phyloP scores from a whole-genome alignment of 2,113 vertebrate species.

The Romanogobio albipinnatus region DNA sequence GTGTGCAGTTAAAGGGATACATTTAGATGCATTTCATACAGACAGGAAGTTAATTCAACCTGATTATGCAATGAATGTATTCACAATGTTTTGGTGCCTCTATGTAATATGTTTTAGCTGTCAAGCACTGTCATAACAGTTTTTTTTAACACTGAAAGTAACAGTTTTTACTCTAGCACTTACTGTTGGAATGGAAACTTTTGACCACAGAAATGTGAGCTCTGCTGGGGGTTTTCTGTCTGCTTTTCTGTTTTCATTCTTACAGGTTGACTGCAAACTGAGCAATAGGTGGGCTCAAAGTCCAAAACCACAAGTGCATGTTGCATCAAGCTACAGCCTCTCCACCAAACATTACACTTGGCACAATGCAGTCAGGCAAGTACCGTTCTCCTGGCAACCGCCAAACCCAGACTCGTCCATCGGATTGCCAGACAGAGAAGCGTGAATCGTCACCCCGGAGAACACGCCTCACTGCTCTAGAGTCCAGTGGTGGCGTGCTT shows the following conservation, averaged over 20 bases:
- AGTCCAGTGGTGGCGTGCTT: too few species aligned
- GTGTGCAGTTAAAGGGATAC: background rate
- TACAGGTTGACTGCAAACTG: background rate
- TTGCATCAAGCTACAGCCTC: background rate
- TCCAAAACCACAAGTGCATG: slow-evolving; percentile 17
- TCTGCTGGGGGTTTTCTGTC: background rate
- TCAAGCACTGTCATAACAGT: background rate
- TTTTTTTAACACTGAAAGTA: background rate
- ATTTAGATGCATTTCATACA: background rate
- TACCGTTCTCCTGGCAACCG: too few species aligned
- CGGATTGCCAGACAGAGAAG: too few species aligned
- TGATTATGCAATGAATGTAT: background rate
- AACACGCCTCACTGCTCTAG: too few species aligned
- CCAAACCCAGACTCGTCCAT: too few species aligned
- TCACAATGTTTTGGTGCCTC: background rate
- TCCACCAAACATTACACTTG: too few species aligned
- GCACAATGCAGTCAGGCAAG: too few species aligned
- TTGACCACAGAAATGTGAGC: slow-evolving; percentile 12
- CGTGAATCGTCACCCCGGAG: too few species aligned
- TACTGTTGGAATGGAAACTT: slow-evolving; percentile 6
- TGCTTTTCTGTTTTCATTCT: background rate
- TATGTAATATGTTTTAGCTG: background rate
- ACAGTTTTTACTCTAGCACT: background rate
- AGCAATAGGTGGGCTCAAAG: background rate
- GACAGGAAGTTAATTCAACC: background rate